Percentiles rank a stretch among this genome's conserved stretches.
phyloP scores from a whole-genome alignment of 2,888 invertebrate genomes.

The Philopedon plagiatum region DNA sequence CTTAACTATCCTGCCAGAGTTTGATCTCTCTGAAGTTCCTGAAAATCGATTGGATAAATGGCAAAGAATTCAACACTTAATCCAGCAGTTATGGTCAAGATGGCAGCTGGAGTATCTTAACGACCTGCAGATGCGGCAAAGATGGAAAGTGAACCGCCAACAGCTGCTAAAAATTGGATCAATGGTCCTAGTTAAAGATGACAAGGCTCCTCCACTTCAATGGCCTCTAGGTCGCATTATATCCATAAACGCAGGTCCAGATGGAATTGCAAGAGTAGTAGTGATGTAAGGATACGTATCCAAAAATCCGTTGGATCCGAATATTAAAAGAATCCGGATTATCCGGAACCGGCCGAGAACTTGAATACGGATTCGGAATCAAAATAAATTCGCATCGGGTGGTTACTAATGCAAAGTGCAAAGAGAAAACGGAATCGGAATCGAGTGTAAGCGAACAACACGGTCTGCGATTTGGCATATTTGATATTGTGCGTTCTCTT shows the following conservation, averaged over 20 bases:
- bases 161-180: conserved; percentile 2
- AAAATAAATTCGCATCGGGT: too few species aligned
- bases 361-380: too few species aligned
- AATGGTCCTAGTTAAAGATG: background rate
- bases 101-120: conserved; percentile 11
- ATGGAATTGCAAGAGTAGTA: background rate
- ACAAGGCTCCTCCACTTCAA: conserved; percentile 5
- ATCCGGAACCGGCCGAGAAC: too few species aligned
- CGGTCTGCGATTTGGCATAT: too few species aligned
- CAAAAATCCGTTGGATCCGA: too few species aligned
- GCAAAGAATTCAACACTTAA: background rate
- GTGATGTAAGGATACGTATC: too few species aligned
- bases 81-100: conserved; percentile 19
- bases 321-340: too few species aligned
- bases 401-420: too few species aligned
- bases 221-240: background rate
- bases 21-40: background rate
- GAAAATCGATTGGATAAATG: conserved; percentile 13
- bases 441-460: too few species aligned
- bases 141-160: background rate
- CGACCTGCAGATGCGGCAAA: conserved; percentile 3
- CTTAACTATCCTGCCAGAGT: background rate
- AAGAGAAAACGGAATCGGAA: too few species aligned
- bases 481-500: too few species aligned
- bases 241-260: background rate